Evolutionary conservation across 23 tunicate genomes (phyloP).

Genomic region (Ciona savignyi): DNA sequence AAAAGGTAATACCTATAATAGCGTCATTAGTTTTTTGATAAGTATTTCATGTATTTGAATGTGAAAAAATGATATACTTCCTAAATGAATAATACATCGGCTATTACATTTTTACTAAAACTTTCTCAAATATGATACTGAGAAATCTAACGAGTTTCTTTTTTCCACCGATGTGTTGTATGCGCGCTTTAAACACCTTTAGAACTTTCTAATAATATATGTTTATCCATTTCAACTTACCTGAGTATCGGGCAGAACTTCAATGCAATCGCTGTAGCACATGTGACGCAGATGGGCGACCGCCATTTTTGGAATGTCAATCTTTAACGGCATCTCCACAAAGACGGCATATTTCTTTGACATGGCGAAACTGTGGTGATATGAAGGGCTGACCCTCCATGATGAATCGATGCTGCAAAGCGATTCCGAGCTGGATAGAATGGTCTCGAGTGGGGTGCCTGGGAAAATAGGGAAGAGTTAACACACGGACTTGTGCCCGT

Average conservation of each 20-base stretch:
- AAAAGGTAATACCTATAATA: no score
- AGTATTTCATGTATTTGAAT: no score
- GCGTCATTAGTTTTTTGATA: no score
- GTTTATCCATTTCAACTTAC: constrained; percentile 7
- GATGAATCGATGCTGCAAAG: constrained; percentile 53
- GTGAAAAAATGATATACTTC: no score
- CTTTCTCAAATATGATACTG: no score
- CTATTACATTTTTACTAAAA: no score
- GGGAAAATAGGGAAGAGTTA: background rate
- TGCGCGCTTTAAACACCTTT: no score
- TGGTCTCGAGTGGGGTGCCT: constrained; percentile 27
- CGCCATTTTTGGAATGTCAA: constrained; percentile 71
- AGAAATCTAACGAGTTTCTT: no score
- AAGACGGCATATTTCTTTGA: constrained; percentile 69
- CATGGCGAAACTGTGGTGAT: constrained; percentile 90
- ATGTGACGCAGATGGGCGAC: constrained; percentile 70
- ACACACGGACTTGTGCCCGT: no score
- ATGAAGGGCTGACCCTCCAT: constrained; percentile 81
- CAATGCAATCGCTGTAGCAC: constrained; percentile 86
- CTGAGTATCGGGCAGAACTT: constrained; percentile 42
- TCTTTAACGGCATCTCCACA: constrained; percentile 74
- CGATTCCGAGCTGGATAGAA: constrained; percentile 24
- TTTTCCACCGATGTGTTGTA: no score
- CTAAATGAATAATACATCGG: no score
- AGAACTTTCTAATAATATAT: no score